Base-by-base conservation (phyloP, 2,888 invertebrate species). In the Archaeoteleia sp. region DNA sequence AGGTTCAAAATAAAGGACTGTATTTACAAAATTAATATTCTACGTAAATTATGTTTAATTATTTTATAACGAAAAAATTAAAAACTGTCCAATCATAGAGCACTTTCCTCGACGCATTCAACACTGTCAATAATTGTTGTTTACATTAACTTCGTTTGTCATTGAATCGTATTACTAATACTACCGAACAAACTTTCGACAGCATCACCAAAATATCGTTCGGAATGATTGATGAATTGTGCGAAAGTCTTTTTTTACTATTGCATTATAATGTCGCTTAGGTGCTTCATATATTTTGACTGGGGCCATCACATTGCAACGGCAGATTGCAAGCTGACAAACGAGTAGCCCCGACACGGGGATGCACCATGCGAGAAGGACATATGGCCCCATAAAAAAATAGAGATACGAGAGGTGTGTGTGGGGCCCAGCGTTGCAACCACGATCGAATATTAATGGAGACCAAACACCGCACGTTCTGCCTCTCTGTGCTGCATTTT, bases 361-460 rank as follows among this genome's bases (percentile, higher is more conserved):
- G 67, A 73, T 71, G 70, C 71, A 72, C 58, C 53, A 72, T 68
- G 72, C 74, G 69, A 73, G 70, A 70, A 76, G 80, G 83, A 84
- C 84, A 84, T 83, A 84, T 84, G 84, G 84, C 76, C 76, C 78
- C 68, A 80, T 79, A 82, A 82, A 83, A 82, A 57, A 57, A 42
- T 10, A 51, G 75, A 78, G 76, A 77, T 75, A 78, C 74, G 76
- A 62, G 46, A 57, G 51, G 25, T 45, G 9, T 17, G 49, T 42
- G 46, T 53, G 49, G 67, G 67, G 60, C 60, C 60, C 15, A 29
- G 49, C 42, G 20, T 25, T 49, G 54, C 39, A 55, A 57, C 58
- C 62, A 58, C 81, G 80, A 84, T 84, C 79, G 80, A 76, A 84
- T 83, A 84, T 84, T 84, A 84, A 84, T 84, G 83, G 83, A 83